Base-by-base conservation (phyloP, 2,797 vertebrate species). In the Vireo griseus region DNA sequence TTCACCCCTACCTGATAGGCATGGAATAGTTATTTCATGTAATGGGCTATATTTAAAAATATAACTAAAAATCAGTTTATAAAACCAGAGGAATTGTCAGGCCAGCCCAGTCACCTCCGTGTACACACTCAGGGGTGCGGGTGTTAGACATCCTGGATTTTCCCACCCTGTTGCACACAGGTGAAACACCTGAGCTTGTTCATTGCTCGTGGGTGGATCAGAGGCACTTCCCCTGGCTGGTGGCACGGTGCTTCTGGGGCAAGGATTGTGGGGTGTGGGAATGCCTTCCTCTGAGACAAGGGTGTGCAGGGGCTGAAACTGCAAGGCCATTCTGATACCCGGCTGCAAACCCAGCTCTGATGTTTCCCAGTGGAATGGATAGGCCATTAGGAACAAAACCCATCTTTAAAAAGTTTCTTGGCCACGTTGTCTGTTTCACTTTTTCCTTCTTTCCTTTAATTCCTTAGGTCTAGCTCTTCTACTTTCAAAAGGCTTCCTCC, bases 181-280 rank as follows among this genome's bases (percentile, higher is more conserved):
- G 20, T 1, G 0, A 24, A 58, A 31, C 22, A 47, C 20, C 37
- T 33, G 52, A 25, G 28, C 37, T 55, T 10, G 6, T 42, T 2
- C 7, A 1, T 15, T 15, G 16, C 19, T 42, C 1, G 0, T 35
- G 42, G 74, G 20, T 33, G 29, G 25, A 20, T 8, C 48, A 61
- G 52, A 44, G 44, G 11, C 19, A 5, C 35, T 77, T 4, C 0
- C 3, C 18, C 39, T 48, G 31, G 5, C 57, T 54, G 50, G 50
- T 37, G 74, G 65, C 51, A 25, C 0, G 0, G 12, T n/a, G 10
- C 21, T 76, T 33, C 65, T 55, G 72, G 40, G 51, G 5, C 24
- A 50, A 50, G 45, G 18, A 1, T 1, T 16, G 7, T 16, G 54
- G 18, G 40, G 0, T 45, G 1, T 28, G 47, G 63, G 35, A 68